A percentile compares a stretch with the other conserved stretches of the same genome.
Conservation (phyloP, 2,797 vertebrate species). For the Sebastes cheni region DNA sequence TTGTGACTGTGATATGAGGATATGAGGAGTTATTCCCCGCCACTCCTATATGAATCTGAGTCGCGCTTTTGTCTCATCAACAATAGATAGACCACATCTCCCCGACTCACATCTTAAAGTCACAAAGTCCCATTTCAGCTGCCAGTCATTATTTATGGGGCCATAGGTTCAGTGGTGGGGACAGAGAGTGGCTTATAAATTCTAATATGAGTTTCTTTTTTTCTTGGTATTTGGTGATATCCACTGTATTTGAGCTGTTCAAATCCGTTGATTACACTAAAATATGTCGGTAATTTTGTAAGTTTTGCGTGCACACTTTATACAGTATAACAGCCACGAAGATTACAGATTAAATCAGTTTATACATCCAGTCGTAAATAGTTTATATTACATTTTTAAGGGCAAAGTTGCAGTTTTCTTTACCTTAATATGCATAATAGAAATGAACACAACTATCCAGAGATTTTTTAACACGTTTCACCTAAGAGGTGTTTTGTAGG, state of each 20-base stretch:
- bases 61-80: constrained; percentile 85
- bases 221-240: constrained; percentile 18
- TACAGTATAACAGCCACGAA: not conserved
- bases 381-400: not conserved
- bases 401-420: not conserved
- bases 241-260: constrained; percentile 2
- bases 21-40: constrained; percentile 84
- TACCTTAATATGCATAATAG: not conserved
- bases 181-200: constrained; percentile 44
- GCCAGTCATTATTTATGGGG: constrained; percentile 79
- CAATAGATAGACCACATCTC: constrained; percentile 86
- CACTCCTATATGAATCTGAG: constrained; percentile 87
- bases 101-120: constrained; percentile 85
- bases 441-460: not conserved
- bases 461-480: not conserved
- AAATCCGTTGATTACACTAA: not conserved
- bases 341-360: not conserved
- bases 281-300: not conserved
- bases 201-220: constrained; percentile 22
- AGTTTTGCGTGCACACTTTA: constrained; percentile 2
- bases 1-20: constrained; percentile 83
- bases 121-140: constrained; percentile 84
- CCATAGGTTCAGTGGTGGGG: constrained; percentile 46
- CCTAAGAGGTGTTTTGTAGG: not conserved
- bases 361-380: not conserved